Evolutionary conservation across 2,888 invertebrate species (phyloP), one percentile per base, ranked within the genome.

Genomic region (Rhagophthalmus giganteus): DNA sequence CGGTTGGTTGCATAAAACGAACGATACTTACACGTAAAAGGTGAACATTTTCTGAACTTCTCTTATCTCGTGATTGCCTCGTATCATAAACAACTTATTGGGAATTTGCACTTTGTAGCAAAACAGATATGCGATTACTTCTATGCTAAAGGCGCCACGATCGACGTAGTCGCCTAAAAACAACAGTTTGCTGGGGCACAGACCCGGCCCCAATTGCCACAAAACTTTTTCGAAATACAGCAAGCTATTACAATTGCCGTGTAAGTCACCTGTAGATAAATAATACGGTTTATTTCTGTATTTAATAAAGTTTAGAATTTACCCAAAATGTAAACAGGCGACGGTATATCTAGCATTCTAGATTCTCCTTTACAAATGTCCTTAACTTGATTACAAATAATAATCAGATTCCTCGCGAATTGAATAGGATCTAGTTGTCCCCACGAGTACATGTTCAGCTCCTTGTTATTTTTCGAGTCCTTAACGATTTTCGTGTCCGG

Each of bases 111-210:
- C 65, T 72, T 89, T 89, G 62, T 85, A 83, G 1, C 86, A 81
- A 57, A 89, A 78, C 39, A 89, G 72, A 65, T 88, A 87, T 0
- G 85, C 79, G 55, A 88, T 74, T 1, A 87, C 83, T 75, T 89
- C 88, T 0, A 85, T 65, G 51, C 87, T 83, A 67, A 79, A 79
- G 9, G 79, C 74, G 1, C 89, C 89, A 54, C 88, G 76, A 72
- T 89, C 89, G 12, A 89, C 88, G 70, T 83, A 89, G 73, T 89
- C 89, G 0, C 89, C 89, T 0, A 89, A 79, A 71, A 88, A 88
- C 4, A 89, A 75, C 47, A 87, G 74, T 10, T 77, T 78, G 2
- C 82, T 80, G 0, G 88, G 85, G 6, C 82, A 79, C 31, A 87
- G 73, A 4, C 80, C 76, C 0, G 84, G 79, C 0, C 87, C 87